These are phyloP conservation scores for Helarctos malayanus DNA, from an alignment of 2,797 vertebrate genomes.

Conservation along the genomic window DNA sequence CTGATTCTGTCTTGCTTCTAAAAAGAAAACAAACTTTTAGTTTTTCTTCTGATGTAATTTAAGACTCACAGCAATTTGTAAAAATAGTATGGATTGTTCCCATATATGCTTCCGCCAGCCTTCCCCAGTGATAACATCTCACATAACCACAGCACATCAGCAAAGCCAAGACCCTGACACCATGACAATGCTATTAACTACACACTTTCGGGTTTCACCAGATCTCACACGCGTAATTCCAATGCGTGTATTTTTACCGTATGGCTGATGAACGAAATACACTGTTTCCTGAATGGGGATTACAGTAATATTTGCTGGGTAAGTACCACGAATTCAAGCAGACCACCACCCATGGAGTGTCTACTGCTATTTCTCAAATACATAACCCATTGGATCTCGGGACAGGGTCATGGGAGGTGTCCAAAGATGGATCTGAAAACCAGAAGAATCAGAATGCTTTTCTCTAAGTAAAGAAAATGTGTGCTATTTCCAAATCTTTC, in stretches of 20 bases:
- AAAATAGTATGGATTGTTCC: conserved; percentile 40
- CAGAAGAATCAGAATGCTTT: background rate
- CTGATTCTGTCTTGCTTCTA: background rate
- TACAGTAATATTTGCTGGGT: background rate
- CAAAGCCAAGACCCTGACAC: fast-evolving
- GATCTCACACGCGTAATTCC: background rate
- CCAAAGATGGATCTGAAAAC: background rate
- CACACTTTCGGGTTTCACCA: background rate
- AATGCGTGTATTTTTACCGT: background rate
- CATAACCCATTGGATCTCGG: background rate
- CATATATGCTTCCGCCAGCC: background rate
- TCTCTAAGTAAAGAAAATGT: background rate
- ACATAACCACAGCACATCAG: background rate
- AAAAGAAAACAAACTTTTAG: conserved; percentile 13
- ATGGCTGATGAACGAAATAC: background rate
- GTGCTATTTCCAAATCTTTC: background rate
- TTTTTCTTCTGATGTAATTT: conserved; percentile 64
- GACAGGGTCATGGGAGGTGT: background rate
- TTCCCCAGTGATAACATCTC: background rate
- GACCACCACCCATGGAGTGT: background rate
- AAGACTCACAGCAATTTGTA: conserved; percentile 50
- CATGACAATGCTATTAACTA: fast-evolving
- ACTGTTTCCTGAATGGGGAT: background rate
- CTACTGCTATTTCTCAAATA: background rate
- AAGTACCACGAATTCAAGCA: background rate